Base-by-base conservation (phyloP, 2,113 vertebrate species). In the Polyodon spathula region DNA sequence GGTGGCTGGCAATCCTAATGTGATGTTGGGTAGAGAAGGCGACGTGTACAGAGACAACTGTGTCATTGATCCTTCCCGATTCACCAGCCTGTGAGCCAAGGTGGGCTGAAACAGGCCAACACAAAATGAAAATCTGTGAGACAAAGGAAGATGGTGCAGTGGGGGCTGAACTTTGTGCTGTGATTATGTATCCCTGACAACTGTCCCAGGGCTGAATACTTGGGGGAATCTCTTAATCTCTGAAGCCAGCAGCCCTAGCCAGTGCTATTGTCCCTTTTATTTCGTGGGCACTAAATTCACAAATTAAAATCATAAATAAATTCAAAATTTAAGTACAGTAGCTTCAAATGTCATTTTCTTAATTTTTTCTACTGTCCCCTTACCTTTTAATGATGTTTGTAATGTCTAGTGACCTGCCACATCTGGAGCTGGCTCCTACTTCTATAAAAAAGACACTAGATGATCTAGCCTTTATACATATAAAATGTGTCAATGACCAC, bases 11-110 rank as follows among this genome's bases (percentile, higher is more conserved):
- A 97, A 86, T 17, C 94, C 94, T 57, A 97, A 74, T 0, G 93
- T 94, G 83, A 97, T 97, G 85, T 97, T 97, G 78, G 94, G 94
- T 70, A 97, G 70, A 43, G 93, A 97, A 0, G 94, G 94, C 0
- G 93, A 97, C 0, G 93, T 95, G 81, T 94, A 95, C 70, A 97
- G 90, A 2, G 92, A 93, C 27, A 95, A 85, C 54, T 94, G 92
- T 4, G 84, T 89, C 27, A 90, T 73, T 0, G 92, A 89, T 64
- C 88, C 85, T 63, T 97, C 94, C 1, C 87, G 84, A 53, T 82
- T 75, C 70, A 87, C 86, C 0, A 93, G 84, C 66, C 92, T 78
- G 74, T 92, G 93, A 5, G 88, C 90, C 78, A 95, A 72, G 71
- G 78, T 83, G 53, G 85, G 71, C 94, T 97, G 69, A 48, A 66